Evolutionary conservation across 2,797 vertebrate species (phyloP), one percentile per base, ranked within the genome.

Genomic region (Netta rufina): DNA sequence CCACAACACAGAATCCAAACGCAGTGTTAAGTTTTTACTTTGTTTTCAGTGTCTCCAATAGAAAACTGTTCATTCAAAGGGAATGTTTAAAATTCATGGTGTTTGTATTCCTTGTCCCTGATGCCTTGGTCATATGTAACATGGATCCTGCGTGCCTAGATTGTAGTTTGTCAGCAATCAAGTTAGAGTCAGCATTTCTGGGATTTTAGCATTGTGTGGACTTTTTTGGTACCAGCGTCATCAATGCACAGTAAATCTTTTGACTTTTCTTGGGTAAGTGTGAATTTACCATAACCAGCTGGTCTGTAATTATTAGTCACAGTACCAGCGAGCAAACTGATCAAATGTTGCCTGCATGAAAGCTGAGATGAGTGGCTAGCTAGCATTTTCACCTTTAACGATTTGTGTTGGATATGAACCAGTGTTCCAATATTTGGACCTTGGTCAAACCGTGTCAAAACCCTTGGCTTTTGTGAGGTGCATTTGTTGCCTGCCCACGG

Each of bases 351-450:
- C 70, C 24, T 10, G 30, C 5, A 3, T 22, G 67, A 10, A 70
- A 49, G 56, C 1, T 24, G 25, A 39, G 53, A 51, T 85, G 64
- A 33, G 0, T 7, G 58, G 6, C 30, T 41, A 3, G 36, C 22
- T 49, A 9, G 24, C 7, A 0, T 25, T 81, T 84, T 88, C 45
- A 14, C 21, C 22, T 3, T 32, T 32, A n/a, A 19, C 12, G 70
- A 56, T 75, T 36, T 62, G 14, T 41, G 3, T 0, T 49, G 56
- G 32, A 13, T 3, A 4, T 53, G 65, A 82, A 41, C 24, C 25
- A 20, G 10, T 30, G 47, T 32, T 62, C 27, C 69, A 11, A 28
- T 9, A 11, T 28, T 54, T 16, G 18, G 3, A 1, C 0, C 0
- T 36, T 36, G 43, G 17, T 38, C 39, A 51, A 18, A 18, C 30